Conservation (phyloP, 2,113 vertebrate genomes). For the Nyctibius bracteatus region DNA sequence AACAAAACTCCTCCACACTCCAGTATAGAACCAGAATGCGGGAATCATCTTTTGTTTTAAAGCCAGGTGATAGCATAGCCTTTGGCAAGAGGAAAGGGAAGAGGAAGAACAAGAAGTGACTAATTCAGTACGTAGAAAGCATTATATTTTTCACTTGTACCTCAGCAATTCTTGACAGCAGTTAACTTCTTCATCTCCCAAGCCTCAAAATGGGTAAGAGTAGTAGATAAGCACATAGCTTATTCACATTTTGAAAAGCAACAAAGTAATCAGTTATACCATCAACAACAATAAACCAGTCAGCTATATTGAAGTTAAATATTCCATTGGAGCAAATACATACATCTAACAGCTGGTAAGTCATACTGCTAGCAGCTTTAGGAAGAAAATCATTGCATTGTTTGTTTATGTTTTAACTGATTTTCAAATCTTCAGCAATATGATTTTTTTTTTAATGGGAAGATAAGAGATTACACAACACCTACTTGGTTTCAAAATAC, state of each 20-base stretch:
- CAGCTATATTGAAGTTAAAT: neutral
- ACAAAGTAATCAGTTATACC: neutral
- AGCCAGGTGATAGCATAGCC: neutral
- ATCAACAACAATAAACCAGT: constrained; percentile 18
- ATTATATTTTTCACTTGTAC: no score
- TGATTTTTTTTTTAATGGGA: neutral
- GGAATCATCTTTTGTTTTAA: neutral
- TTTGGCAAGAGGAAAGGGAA: neutral
- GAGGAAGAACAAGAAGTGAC: neutral
- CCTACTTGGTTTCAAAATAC: neutral
- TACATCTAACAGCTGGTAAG: constrained; percentile 25
- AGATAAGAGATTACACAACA: neutral
- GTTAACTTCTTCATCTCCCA: neutral
- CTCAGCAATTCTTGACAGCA: neutral
- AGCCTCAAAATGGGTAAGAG: neutral
- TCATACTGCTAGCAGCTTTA: neutral
- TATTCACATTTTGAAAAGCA: neutral
- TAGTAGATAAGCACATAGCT: neutral
- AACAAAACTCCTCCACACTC: neutral
- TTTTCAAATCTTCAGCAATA: neutral
- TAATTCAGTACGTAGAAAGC: no score
- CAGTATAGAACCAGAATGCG: neutral
- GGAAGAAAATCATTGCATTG: neutral
- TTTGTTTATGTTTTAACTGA: neutral
- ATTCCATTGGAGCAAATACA: neutral